A percentile compares a stretch with the other conserved stretches of the same genome.
Evolutionary conservation across 2,888 invertebrate genomes (phyloP).

Genomic region (Erebia epiphron): DNA sequence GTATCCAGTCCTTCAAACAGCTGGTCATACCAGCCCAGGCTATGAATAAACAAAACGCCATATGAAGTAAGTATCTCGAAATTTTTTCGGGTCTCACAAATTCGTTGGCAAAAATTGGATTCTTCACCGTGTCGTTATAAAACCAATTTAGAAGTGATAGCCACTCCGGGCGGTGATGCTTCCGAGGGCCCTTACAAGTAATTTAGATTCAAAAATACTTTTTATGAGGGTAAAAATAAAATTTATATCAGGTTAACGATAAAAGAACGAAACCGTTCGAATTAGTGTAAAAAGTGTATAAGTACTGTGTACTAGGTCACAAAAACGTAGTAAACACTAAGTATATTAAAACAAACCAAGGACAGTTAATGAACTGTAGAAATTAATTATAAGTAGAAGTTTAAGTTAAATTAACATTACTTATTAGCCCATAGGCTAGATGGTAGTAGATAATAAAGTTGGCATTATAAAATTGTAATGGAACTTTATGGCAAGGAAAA

Average conservation of each 20-base stretch:
- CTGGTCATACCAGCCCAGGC: neutral
- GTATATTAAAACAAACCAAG: no score
- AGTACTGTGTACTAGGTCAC: no score
- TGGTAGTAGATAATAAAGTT: no score
- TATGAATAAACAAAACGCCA: conserved; percentile 16
- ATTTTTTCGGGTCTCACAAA: conserved; percentile 1
- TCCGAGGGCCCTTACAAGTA: conserved; percentile 15
- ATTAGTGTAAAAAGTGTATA: no score
- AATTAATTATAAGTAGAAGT: no score
- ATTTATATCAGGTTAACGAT: neutral
- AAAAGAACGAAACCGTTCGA: no score
- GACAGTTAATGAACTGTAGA: no score
- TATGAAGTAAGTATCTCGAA: neutral
- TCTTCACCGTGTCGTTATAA: conserved; percentile 23
- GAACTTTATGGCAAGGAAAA: no score
- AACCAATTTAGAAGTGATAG: conserved; percentile 25
- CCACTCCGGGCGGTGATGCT: conserved; percentile 11
- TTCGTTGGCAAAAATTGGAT: conserved; percentile 22
- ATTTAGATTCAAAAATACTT: conserved; percentile 17
- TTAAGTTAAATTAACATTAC: no score
- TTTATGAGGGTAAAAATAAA: conserved; percentile 1
- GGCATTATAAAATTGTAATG: no score
- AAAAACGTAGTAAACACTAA: no score
- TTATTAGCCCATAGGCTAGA: no score
- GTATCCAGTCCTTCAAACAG: neutral